phyloP scores from a whole-genome alignment of 2,888 invertebrate species.

The Thereva nobilitata region DNA sequence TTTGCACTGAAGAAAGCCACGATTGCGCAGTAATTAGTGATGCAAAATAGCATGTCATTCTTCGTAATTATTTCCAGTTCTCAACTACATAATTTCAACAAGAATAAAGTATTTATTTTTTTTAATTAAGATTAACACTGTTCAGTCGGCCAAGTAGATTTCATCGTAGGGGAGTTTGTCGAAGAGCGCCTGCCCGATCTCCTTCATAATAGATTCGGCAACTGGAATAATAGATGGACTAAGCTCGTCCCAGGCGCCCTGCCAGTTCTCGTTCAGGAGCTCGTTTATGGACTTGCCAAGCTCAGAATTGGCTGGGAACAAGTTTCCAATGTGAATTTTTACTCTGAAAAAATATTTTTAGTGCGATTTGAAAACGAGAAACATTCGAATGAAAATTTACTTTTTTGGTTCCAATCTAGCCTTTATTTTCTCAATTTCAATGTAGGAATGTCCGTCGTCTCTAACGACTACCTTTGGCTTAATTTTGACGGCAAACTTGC shows the following conservation, averaged over 20 bases:
- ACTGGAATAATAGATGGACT: slow-evolving; percentile 9
- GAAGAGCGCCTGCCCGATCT: slow-evolving; percentile 6
- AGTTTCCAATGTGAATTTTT: slow-evolving; percentile 52
- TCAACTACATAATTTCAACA: too few relatives aligned
- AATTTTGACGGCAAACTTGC: slow-evolving; percentile 37
- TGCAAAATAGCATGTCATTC: too few relatives aligned
- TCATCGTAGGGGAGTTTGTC: slow-evolving; percentile 11
- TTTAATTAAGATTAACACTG: too few relatives aligned
- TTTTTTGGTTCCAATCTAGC: too few relatives aligned
- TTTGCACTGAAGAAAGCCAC: too few relatives aligned
- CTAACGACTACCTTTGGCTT: slow-evolving; percentile 29
- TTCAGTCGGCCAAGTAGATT: slow-evolving; percentile 1
- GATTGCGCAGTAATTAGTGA: too few relatives aligned
- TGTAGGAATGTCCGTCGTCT: slow-evolving; percentile 34
- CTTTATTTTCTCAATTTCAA: slow-evolving; percentile 21
- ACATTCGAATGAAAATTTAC: too few relatives aligned
- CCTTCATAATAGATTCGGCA: neutral
- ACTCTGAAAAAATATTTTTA: too few relatives aligned
- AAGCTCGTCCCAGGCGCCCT: slow-evolving; percentile 60
- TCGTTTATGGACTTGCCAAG: slow-evolving; percentile 64
- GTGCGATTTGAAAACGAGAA: too few relatives aligned
- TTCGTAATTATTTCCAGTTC: too few relatives aligned
- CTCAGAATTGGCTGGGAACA: slow-evolving; percentile 64
- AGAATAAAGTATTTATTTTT: too few relatives aligned
- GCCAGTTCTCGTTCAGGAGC: slow-evolving; percentile 65